A percentile compares a stretch with the other conserved stretches of the same genome.
These are phyloP conservation scores for Poliocrania exsul DNA, from an alignment of 2,797 vertebrate species.

Conservation along the genomic window DNA sequence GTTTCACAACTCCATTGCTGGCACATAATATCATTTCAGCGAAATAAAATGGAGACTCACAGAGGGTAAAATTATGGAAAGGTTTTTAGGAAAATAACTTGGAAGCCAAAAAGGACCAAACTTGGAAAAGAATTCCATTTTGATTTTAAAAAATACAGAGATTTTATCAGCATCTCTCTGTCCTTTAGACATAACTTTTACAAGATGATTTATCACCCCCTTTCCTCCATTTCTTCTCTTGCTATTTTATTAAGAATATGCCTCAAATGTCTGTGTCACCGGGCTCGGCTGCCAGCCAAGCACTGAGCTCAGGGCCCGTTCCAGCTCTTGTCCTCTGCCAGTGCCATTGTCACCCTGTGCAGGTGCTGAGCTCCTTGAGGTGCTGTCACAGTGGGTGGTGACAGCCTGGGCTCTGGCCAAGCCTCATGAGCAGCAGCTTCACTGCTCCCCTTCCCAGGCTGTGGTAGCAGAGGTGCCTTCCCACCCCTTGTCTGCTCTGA, in stretches of 20 bases:
- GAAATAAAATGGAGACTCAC: background rate
- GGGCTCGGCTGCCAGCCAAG: background rate
- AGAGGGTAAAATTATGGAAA: background rate
- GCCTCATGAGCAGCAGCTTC: background rate
- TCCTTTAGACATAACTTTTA: background rate
- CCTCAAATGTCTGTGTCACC: background rate
- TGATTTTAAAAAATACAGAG: fast-evolving
- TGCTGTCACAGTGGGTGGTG: background rate
- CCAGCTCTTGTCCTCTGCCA: background rate
- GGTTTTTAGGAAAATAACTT: background rate
- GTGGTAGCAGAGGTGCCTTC: background rate
- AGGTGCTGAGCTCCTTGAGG: background rate
- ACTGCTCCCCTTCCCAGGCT: background rate
- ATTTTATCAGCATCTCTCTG: background rate
- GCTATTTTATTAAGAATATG: background rate
- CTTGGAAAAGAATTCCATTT: background rate
- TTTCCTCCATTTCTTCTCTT: background rate
- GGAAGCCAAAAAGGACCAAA: background rate
- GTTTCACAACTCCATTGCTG: background rate
- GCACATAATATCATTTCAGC: background rate
- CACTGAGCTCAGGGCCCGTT: background rate
- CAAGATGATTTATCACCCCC: background rate
- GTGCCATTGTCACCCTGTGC: background rate
- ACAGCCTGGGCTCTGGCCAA: background rate
- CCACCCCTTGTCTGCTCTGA: background rate